A percentile compares a stretch with the other conserved stretches of the same genome.
These are phyloP conservation scores for Dasyprocta punctata DNA, from an alignment of 2,113 vertebrate species.

Conservation along the genomic window DNA sequence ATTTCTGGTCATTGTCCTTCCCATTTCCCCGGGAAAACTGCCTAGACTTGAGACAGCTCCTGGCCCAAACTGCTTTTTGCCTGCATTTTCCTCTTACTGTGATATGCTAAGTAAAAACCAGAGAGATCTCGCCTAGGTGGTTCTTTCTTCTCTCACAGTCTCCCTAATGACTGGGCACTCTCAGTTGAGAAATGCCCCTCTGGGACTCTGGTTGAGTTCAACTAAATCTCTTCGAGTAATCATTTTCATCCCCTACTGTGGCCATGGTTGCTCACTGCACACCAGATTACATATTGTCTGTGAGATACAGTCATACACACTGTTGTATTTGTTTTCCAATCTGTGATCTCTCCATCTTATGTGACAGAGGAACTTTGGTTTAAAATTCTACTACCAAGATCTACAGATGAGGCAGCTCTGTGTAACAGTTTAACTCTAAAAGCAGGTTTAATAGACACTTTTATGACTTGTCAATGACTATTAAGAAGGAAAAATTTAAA, in stretches of 20 bases:
- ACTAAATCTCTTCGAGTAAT: neutral
- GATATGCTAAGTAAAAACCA: neutral
- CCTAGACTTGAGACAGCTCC: neutral
- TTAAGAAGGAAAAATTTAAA: neutral
- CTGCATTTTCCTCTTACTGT: neutral
- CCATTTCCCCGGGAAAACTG: neutral
- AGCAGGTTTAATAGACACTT: neutral
- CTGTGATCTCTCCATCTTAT: neutral
- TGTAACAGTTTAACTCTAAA: neutral
- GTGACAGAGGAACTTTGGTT: neutral
- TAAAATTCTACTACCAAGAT: neutral
- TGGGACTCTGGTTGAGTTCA: neutral
- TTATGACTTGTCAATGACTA: neutral
- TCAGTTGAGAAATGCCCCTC: neutral
- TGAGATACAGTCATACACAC: neutral
- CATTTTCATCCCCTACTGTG: neutral
- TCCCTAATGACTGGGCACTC: neutral
- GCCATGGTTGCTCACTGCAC: neutral
- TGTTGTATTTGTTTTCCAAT: neutral
- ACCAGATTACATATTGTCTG: neutral
- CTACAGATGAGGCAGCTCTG: neutral
- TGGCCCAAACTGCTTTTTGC: neutral
- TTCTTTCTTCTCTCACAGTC: neutral
- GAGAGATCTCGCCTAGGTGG: neutral
- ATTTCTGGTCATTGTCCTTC: neutral